Conservation (phyloP, 1,140 invertebrate genomes). For the Saccostrea cuccullata region DNA sequence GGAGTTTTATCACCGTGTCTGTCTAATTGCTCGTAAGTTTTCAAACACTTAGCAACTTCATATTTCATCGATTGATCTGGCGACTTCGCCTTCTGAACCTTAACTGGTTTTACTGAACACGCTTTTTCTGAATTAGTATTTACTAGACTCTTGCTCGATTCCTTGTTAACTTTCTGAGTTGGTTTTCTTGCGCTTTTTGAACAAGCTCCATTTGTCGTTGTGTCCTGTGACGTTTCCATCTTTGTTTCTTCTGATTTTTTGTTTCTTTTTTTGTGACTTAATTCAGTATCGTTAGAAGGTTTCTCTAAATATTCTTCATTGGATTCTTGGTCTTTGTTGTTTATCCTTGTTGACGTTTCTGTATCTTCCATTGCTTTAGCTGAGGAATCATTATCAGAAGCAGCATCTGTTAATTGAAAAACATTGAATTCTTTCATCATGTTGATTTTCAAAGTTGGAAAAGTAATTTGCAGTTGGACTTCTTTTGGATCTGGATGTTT, state of each 20-base stretch:
- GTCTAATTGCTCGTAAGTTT: neutral
- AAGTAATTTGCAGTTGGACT: neutral
- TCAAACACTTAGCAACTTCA: neutral
- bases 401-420: neutral
- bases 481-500: neutral
- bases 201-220: too few relatives aligned
- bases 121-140: too few relatives aligned
- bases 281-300: too few relatives aligned
- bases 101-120: neutral
- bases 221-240: too few relatives aligned
- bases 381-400: neutral
- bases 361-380: neutral
- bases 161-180: too few relatives aligned
- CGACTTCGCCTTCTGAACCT: neutral
- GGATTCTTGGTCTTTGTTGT: neutral
- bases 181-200: too few relatives aligned
- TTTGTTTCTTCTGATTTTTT: too few relatives aligned
- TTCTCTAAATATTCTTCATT: neutral
- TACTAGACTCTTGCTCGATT: too few relatives aligned
- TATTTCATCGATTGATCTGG: neutral
- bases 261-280: too few relatives aligned
- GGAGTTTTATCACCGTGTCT: neutral
- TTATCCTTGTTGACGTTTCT: too few relatives aligned
- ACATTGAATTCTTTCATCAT: neutral
- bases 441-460: slow-evolving; percentile 10